Percentiles rank a stretch among this genome's conserved stretches.
These are phyloP conservation scores for Halcyon senegalensis DNA, from an alignment of 2,113 vertebrate genomes.

Conservation along the genomic window DNA sequence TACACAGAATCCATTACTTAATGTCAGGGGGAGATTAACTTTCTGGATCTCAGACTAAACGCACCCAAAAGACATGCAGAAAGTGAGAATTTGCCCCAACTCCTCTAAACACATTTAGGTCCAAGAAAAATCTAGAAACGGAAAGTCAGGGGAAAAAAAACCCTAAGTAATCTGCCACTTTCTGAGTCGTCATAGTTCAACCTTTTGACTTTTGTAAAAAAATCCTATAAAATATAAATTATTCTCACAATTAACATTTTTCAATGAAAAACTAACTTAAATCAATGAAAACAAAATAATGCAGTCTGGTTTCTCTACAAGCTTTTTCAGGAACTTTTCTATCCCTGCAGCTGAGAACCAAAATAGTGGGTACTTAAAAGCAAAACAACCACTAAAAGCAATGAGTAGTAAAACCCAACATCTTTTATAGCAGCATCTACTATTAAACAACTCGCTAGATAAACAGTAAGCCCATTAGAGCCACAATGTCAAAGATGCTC, in stretches of 20 bases:
- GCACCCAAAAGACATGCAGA: neutral
- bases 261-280: neutral
- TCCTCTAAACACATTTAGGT: neutral
- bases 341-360: neutral
- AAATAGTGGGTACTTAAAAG: neutral
- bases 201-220: neutral
- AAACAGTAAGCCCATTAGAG: conserved; percentile 55
- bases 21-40: neutral
- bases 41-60: neutral
- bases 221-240: neutral
- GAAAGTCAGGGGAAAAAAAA: neutral
- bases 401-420: neutral
- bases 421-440: neutral
- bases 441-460: conserved; percentile 44
- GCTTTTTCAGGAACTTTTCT: neutral
- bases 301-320: neutral
- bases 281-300: neutral
- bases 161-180: neutral
- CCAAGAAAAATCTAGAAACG: neutral
- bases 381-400: neutral
- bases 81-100: neutral
- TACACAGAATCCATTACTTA: neutral
- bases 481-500: conserved; percentile 31
- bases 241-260: neutral
- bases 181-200: neutral